These are phyloP conservation scores for Choristoneura fumiferana DNA, from an alignment of 1,140 invertebrate species.

Conservation along the genomic window DNA sequence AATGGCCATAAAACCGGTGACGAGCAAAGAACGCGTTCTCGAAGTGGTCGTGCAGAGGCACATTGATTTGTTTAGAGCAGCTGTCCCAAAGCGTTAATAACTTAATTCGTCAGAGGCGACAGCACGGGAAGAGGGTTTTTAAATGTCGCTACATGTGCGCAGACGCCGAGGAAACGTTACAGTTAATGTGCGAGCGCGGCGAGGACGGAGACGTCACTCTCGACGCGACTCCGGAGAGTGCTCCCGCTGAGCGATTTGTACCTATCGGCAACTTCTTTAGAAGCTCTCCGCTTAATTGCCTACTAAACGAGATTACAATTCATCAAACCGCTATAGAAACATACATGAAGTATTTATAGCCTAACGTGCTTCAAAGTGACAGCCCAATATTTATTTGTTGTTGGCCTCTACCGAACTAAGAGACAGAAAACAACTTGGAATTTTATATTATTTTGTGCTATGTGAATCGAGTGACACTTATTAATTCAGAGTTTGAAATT, in stretches of 20 bases:
- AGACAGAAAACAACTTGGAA: background rate
- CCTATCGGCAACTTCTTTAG: slow-evolving; percentile 29
- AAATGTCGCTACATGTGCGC: slow-evolving; percentile 46
- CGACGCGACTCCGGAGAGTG: slow-evolving; percentile 25
- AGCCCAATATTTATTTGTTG: background rate
- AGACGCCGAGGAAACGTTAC: slow-evolving; percentile 44
- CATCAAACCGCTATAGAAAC: slow-evolving; percentile 23
- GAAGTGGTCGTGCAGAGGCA: slow-evolving; percentile 47
- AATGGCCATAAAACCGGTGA: slow-evolving; percentile 63
- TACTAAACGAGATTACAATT: slow-evolving; percentile 37
- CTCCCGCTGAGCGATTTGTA: slow-evolving; percentile 44
- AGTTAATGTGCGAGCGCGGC: slow-evolving; percentile 41
- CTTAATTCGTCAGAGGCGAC: slow-evolving; percentile 75
- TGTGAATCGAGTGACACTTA: slow-evolving; percentile 6
- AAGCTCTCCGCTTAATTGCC: slow-evolving; percentile 37
- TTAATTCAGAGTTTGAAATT: slow-evolving; percentile 24
- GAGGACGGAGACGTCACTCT: slow-evolving; percentile 31
- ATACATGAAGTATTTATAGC: background rate
- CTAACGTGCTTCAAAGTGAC: background rate
- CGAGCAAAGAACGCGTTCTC: slow-evolving; percentile 41
- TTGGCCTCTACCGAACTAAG: background rate
- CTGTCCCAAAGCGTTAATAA: slow-evolving; percentile 72
- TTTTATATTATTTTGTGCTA: background rate
- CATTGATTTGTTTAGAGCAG: slow-evolving; percentile 75
- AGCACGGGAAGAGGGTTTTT: slow-evolving; percentile 63